These are phyloP conservation scores for Polyodon spathula DNA, from an alignment of 2,113 vertebrate species.

Conservation along the genomic window DNA sequence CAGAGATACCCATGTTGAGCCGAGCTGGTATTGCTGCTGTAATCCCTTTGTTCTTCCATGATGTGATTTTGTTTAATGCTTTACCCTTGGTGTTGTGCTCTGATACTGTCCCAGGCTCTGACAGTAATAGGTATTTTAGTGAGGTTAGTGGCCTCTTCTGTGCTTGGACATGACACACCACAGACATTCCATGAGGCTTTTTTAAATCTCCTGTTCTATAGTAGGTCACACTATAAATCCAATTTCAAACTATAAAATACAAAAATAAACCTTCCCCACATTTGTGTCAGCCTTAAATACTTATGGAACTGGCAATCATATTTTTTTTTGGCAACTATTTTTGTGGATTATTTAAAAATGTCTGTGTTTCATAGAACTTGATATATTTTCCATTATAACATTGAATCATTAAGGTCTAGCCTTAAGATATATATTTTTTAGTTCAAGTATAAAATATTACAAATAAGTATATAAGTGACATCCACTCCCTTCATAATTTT, in stretches of 20 bases:
- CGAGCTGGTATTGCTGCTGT: background rate
- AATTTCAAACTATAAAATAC: conserved; percentile 17
- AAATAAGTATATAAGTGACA: too few species aligned
- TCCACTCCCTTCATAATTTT: too few species aligned
- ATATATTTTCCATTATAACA: too few species aligned
- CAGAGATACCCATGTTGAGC: too few species aligned
- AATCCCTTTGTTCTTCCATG: background rate
- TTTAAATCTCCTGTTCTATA: conserved; percentile 23
- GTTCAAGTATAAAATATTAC: too few species aligned
- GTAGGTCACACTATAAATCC: conserved; percentile 26
- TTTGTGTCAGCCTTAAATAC: conserved; percentile 7
- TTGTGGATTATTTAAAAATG: too few species aligned
- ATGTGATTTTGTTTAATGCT: background rate
- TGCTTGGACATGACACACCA: conserved; percentile 11
- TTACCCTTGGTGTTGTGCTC: background rate
- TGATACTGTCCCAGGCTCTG: background rate
- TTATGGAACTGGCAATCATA: background rate
- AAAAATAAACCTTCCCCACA: conserved; percentile 14
- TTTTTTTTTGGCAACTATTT: too few species aligned
- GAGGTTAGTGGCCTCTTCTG: conserved; percentile 7
- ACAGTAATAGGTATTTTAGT: conserved; percentile 9
- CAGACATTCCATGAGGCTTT: conserved; percentile 15
- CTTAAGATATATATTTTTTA: too few species aligned
- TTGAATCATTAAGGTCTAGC: too few species aligned
- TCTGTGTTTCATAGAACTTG: too few species aligned